These are phyloP conservation scores for Dorcus hopei DNA, from an alignment of 2,888 invertebrate genomes.

Conservation along the genomic window DNA sequence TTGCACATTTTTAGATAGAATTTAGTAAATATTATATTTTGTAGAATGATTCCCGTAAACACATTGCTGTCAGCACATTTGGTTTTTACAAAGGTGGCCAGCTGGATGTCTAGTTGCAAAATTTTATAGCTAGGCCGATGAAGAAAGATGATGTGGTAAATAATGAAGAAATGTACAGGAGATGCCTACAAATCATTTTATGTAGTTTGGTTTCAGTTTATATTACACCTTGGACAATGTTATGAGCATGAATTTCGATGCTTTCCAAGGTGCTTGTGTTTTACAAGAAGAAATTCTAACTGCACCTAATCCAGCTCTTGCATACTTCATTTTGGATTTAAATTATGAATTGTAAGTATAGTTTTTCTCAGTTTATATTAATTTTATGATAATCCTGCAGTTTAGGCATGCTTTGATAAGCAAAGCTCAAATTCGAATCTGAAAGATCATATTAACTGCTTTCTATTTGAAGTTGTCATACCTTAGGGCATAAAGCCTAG, in stretches of 20 bases:
- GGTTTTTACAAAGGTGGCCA: constrained; percentile 83
- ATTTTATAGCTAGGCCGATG: constrained; percentile 65
- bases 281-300: constrained; percentile 57
- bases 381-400: neutral
- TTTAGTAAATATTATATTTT: constrained; percentile 5
- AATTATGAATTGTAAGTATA: constrained; percentile 58
- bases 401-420: too few species aligned
- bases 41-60: constrained; percentile 77
- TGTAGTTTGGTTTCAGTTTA: constrained; percentile 83
- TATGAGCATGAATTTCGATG: constrained; percentile 82
- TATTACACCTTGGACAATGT: constrained; percentile 85
- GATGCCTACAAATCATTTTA: constrained; percentile 12
- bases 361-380: neutral
- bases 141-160: constrained; percentile 60
- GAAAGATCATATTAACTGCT: too few species aligned
- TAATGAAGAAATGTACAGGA: constrained; percentile 15
- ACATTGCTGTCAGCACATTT: constrained; percentile 82
- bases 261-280: constrained; percentile 75
- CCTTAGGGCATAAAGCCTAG: too few species aligned
- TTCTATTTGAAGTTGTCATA: too few species aligned
- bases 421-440: too few species aligned
- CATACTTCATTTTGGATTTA: constrained; percentile 76
- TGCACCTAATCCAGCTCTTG: constrained; percentile 65
- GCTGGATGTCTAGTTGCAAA: constrained; percentile 72
- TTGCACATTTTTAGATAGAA: neutral